phyloP scores from a whole-genome alignment of 2,888 invertebrate genomes.

The Lasioglossum vierecki region DNA sequence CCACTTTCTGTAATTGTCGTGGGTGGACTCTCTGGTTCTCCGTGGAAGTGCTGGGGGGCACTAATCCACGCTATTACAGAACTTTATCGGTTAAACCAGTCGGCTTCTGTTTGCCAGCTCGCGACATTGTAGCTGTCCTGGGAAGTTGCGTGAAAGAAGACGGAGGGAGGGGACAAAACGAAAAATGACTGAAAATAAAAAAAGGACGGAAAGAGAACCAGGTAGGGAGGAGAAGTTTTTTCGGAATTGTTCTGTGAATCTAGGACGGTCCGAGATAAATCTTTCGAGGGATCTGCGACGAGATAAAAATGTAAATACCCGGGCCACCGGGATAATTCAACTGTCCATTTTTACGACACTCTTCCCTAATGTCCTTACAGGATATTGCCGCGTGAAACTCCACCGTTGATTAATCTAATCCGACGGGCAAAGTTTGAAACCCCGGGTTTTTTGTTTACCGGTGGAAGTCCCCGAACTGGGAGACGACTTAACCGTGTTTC shows the following conservation, averaged over 20 bases:
- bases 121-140: constrained; percentile 40
- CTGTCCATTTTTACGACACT: constrained; percentile 16
- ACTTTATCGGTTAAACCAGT: constrained; percentile 64
- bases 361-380: neutral
- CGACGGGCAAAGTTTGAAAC: constrained; percentile 3
- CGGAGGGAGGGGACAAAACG: neutral
- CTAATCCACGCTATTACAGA: constrained; percentile 67
- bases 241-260: constrained; percentile 47
- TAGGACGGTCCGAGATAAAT: constrained; percentile 60
- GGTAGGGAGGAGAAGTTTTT: constrained; percentile 7
- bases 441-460: neutral
- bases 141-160: constrained; percentile 20
- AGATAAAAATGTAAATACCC: constrained; percentile 57
- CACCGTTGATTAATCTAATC: constrained; percentile 10
- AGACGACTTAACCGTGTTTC: constrained; percentile 2
- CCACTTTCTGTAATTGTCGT: constrained; percentile 56
- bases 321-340: constrained; percentile 28
- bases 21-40: constrained; percentile 34
- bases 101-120: constrained; percentile 56
- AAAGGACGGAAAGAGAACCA: neutral
- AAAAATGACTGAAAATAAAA: neutral
- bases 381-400: neutral
- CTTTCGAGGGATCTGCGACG: constrained; percentile 46
- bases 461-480: neutral
- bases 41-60: constrained; percentile 40